Evolutionary conservation across 2,113 vertebrate genomes (phyloP).

Genomic region (Scomber japonicus): DNA sequence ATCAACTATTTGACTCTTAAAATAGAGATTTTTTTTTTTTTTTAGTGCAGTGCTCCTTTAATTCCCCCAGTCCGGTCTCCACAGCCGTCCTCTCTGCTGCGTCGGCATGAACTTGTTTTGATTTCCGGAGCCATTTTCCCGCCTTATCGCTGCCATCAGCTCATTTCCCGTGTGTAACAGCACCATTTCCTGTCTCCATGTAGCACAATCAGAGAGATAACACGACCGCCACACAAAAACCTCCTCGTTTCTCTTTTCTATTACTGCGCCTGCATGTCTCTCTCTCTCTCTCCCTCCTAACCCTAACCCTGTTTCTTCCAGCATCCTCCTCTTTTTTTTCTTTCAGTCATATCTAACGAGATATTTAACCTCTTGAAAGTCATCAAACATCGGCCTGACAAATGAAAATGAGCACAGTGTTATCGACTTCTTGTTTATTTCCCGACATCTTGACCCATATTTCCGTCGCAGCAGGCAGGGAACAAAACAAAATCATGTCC

Average conservation of each 20-base stretch:
- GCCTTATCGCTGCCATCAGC: slow-evolving; percentile 61
- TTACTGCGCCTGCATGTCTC: background rate
- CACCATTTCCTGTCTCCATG: slow-evolving; percentile 68
- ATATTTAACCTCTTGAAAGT: background rate
- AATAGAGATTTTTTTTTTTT: background rate
- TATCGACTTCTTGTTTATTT: background rate
- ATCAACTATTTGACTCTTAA: too few relatives aligned
- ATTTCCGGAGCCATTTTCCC: slow-evolving; percentile 55
- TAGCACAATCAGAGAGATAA: slow-evolving; percentile 59
- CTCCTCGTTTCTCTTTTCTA: background rate
- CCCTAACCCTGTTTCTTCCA: background rate
- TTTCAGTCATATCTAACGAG: background rate
- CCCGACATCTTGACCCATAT: background rate
- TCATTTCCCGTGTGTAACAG: slow-evolving; percentile 57
- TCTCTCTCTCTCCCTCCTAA: background rate
- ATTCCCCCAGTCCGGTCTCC: too few relatives aligned
- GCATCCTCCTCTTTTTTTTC: background rate
- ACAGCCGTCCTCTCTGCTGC: background rate
- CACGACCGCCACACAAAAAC: background rate
- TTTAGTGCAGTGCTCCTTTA: background rate
- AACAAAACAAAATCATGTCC: too few relatives aligned
- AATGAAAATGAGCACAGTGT: background rate
- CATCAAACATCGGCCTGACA: background rate
- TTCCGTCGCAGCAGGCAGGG: background rate
- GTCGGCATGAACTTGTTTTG: slow-evolving; percentile 40